These are phyloP conservation scores for Drosophila rhopaloa DNA, from an alignment of 1,140 invertebrate species.

Conservation along the genomic window DNA sequence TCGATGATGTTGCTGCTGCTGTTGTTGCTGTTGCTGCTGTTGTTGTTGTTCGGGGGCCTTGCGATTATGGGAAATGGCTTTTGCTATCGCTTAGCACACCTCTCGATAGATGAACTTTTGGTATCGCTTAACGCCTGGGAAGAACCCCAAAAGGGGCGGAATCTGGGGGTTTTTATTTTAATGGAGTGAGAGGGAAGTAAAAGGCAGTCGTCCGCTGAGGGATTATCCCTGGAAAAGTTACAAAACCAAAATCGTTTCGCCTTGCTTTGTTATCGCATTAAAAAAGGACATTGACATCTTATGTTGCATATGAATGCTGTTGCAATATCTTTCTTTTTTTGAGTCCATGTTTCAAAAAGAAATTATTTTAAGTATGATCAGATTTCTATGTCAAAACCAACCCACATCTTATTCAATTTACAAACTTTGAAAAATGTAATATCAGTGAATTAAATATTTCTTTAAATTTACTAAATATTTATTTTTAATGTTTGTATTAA, in stretches of 20 bases:
- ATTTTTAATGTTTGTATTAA: too few species aligned
- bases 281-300: too few species aligned
- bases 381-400: too few species aligned
- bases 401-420: too few species aligned
- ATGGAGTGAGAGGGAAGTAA: slow-evolving; percentile 35
- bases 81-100: slow-evolving; percentile 61
- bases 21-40: slow-evolving; percentile 5
- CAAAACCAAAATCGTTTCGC: not conserved
- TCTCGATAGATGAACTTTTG: slow-evolving; percentile 55
- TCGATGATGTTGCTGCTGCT: slow-evolving; percentile 7
- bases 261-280: too few species aligned
- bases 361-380: too few species aligned
- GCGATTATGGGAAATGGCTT: slow-evolving; percentile 65
- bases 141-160: slow-evolving; percentile 41
- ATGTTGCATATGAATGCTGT: too few species aligned
- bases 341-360: too few species aligned
- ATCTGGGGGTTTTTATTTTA: slow-evolving; percentile 11
- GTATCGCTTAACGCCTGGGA: slow-evolving; percentile 51
- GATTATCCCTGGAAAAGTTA: slow-evolving; percentile 5
- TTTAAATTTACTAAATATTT: too few species aligned
- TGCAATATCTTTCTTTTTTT: too few species aligned
- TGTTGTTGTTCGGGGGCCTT: slow-evolving; percentile 31
- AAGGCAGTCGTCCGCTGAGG: not conserved
- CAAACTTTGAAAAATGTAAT: too few species aligned
- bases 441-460: too few species aligned